A percentile compares a stretch with the other conserved stretches of the same genome.
Conservation (phyloP, 2,113 vertebrate genomes). For the Acanthisitta chloris region DNA sequence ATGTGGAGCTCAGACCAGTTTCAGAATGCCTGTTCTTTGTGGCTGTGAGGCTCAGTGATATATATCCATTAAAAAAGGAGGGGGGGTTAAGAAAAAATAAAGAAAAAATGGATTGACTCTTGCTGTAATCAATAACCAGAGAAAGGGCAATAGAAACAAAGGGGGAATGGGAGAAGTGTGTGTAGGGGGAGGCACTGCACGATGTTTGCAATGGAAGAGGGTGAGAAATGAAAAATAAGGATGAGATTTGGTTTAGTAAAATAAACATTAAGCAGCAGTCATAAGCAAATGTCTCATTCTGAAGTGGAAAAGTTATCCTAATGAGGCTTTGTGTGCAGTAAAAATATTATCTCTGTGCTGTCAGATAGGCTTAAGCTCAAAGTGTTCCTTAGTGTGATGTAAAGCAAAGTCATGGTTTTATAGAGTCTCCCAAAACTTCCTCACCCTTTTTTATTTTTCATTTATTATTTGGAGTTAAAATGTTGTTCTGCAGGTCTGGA, state of each 20-base stretch:
- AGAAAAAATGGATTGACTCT: not conserved
- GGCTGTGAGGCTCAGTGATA: not conserved
- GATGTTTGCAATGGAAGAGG: not conserved
- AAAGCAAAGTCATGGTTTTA: not conserved
- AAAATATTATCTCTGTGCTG: not conserved
- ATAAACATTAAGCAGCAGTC: not conserved
- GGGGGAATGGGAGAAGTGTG: not conserved
- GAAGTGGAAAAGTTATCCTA: not conserved
- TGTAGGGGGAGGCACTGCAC: not conserved
- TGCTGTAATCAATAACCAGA: conserved; percentile 33
- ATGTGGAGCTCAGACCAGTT: not conserved
- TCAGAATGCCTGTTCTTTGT: not conserved
- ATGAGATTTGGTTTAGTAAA: not conserved
- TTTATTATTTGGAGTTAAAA: not conserved
- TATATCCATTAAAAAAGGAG: not conserved
- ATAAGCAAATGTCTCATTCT: not conserved
- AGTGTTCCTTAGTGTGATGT: not conserved
- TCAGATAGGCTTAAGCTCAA: not conserved
- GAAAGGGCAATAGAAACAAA: not conserved
- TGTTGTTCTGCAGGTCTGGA: not conserved
- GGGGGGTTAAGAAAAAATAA: accelerated
- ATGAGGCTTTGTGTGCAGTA: not conserved
- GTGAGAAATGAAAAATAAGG: not conserved
- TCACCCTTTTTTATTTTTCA: not conserved
- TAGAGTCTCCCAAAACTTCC: not conserved